phyloP scores from a whole-genome alignment of 2,888 invertebrate genomes.

The Choreutis nemorana region DNA sequence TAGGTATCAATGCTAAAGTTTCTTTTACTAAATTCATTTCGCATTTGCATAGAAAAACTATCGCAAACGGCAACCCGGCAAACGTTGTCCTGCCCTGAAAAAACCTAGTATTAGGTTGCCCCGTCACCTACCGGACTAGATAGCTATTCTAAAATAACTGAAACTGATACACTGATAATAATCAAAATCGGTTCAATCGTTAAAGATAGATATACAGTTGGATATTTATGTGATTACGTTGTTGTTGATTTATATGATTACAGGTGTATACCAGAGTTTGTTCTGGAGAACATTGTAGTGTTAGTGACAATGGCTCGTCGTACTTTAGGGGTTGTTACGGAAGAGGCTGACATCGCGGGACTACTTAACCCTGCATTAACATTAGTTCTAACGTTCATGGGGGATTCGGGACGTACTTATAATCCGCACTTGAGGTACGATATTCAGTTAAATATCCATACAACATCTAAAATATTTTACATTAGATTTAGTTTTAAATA shows the following conservation, averaged over 20 bases:
- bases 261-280: conserved; percentile 89
- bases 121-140: no score
- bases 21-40: no score
- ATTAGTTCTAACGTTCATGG: conserved; percentile 88
- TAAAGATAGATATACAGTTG: background rate
- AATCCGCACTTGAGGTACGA: conserved; percentile 83
- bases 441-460: background rate
- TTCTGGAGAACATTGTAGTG: conserved; percentile 87
- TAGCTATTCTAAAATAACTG: no score
- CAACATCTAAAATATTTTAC: no score
- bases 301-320: conserved; percentile 79
- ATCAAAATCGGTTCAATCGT: background rate
- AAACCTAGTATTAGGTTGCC: no score
- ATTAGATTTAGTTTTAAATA: no score
- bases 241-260: background rate
- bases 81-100: no score
- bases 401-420: conserved; percentile 78
- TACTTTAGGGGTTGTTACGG: conserved; percentile 52
- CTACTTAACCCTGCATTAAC: conserved; percentile 76
- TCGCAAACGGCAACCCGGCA: no score
- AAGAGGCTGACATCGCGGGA: conserved; percentile 71
- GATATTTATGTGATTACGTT: background rate
- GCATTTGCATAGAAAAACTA: no score
- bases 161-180: no score
- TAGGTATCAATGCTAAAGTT: no score